Evolutionary conservation across 2,888 invertebrate genomes (phyloP).

Genomic region (Strigamia maritima): DNA sequence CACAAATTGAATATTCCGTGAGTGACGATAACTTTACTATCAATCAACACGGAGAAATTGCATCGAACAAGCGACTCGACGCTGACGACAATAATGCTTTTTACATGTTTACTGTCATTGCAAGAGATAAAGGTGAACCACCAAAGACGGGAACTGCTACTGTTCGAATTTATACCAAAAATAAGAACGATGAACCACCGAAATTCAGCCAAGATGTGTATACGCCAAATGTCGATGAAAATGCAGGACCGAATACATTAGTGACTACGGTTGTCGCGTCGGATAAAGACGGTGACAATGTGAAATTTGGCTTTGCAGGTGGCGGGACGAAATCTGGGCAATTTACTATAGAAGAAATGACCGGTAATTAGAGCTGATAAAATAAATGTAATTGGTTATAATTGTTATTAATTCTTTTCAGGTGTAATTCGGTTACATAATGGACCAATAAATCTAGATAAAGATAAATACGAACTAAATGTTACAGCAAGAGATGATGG

Average conservation of each 20-base stretch:
- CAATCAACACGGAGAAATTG: slow-evolving; percentile 86
- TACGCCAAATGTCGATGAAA: slow-evolving; percentile 93
- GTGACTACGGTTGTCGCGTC: slow-evolving; percentile 96
- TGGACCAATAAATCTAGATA: slow-evolving; percentile 77
- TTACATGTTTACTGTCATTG: slow-evolving; percentile 90
- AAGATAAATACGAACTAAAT: slow-evolving; percentile 92
- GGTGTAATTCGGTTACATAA: slow-evolving; percentile 83
- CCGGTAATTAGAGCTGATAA: slow-evolving; percentile 55
- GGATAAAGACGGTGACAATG: slow-evolving; percentile 95
- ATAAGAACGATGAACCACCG: slow-evolving; percentile 96
- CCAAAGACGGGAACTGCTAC: slow-evolving; percentile 88
- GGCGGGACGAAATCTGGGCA: slow-evolving; percentile 82
- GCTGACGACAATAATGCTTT: slow-evolving; percentile 96
- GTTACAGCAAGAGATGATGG: slow-evolving; percentile 98
- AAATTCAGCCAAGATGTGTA: slow-evolving; percentile 95
- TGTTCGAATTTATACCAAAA: slow-evolving; percentile 93
- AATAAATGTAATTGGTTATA: not conserved
- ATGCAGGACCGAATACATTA: slow-evolving; percentile 88
- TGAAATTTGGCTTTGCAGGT: slow-evolving; percentile 80
- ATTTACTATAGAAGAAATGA: slow-evolving; percentile 92
- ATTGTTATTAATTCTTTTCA: slow-evolving; percentile 21
- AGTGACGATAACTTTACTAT: slow-evolving; percentile 93
- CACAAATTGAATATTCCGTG: slow-evolving; percentile 88
- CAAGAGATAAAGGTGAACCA: slow-evolving; percentile 91
- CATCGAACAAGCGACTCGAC: slow-evolving; percentile 86